Base-by-base conservation (phyloP, 2,113 vertebrate species). In the Mirounga angustirostris region DNA sequence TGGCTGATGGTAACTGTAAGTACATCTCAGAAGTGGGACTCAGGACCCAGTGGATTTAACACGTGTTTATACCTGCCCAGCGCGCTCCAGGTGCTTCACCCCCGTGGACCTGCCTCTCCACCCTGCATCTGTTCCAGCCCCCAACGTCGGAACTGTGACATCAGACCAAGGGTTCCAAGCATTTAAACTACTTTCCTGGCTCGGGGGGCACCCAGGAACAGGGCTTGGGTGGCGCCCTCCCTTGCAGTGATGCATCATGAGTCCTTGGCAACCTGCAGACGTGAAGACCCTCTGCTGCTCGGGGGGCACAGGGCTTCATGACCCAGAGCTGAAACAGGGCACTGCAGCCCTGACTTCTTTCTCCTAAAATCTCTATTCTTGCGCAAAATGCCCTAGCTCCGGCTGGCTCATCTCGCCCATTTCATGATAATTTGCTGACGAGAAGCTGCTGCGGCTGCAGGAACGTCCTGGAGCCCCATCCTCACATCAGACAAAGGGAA, bases 1-100 rank as follows among this genome's bases (percentile, higher is more conserved):
- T 7, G 7, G 4, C 16, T 22, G 52, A 22, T 13, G 21, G 16
- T 5, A 4, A 12, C 3, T 0, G 22, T 4, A 58, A 7, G 33
- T 0, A 0, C 28, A 19, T 16, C 58, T 59, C 9, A 0, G 56
- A 28, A 30, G 15, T 5, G 24, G 33, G 6, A 2, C 0, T 0
- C 7, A 26, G 82, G 46, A 8, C 52, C 7, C 7, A 0, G 0
- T 1, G 7, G 4, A 0, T 6, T 4, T 52, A 7, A 11, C 22
- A 7, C 1, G 0, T 4, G 36, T 40, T 33, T 14, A n/a, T 19
- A 22, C 15, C 43, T 1, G 2, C 80, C 59, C 2, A 0, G 5
- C 9, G 12, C 2, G 0, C 21, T 0, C 13, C 7, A 0, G 82
- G 36, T 1, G 4, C 21, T 5, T 2, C 15, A 0, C 5, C 0